phyloP scores from a whole-genome alignment of 2,797 vertebrate species.

The Ara ararauna region DNA sequence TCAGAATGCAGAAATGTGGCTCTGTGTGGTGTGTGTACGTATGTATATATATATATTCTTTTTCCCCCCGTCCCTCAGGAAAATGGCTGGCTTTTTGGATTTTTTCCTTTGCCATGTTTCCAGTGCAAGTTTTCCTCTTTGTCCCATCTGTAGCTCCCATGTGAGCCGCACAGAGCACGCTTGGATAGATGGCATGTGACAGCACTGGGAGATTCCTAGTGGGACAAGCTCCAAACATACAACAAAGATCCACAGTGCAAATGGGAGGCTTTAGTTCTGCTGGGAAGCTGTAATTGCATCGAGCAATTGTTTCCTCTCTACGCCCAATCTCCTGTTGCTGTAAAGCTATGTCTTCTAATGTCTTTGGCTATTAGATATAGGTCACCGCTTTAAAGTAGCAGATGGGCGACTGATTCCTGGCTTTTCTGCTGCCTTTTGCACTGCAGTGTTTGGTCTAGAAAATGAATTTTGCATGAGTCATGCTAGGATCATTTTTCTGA shows the following conservation, averaged over 20 bases:
- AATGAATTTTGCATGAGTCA: not conserved
- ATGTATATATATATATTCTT: not conserved
- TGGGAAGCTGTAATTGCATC: slow-evolving; percentile 8
- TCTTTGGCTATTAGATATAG: slow-evolving; percentile 45
- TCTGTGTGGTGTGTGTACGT: not conserved
- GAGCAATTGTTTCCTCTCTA: slow-evolving; percentile 11
- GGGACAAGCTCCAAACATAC: not conserved
- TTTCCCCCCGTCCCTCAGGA: not conserved
- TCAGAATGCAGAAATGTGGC: not conserved
- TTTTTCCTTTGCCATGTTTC: not conserved
- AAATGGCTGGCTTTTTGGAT: not conserved
- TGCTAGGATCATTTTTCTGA: not conserved
- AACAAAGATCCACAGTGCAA: not conserved
- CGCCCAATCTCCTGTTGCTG: slow-evolving; percentile 31
- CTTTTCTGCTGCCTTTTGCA: not conserved
- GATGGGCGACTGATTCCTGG: not conserved
- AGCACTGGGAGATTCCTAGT: not conserved
- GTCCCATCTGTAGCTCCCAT: not conserved
- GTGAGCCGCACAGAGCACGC: not conserved
- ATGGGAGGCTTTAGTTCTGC: slow-evolving; percentile 16
- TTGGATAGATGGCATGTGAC: slow-evolving; percentile 12
- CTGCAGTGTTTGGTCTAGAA: not conserved
- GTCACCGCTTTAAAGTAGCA: slow-evolving; percentile 66
- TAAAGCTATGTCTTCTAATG: slow-evolving; percentile 51
- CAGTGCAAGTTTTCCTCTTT: not conserved